phyloP scores from a whole-genome alignment of 2,888 invertebrate genomes.

The Melanargia galathea region DNA sequence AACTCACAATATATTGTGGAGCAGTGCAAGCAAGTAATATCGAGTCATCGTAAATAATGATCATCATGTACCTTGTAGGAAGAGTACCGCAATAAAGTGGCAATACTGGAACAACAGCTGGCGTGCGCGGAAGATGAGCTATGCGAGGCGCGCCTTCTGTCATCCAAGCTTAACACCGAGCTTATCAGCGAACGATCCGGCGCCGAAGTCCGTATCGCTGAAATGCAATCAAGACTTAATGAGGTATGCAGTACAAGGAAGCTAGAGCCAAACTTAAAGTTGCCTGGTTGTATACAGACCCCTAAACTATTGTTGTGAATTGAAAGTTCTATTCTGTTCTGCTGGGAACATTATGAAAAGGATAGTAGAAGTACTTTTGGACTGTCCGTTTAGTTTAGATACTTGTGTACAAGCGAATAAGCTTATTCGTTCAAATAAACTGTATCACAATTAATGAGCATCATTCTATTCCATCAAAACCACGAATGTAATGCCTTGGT shows the following conservation, averaged over 20 bases:
- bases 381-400: no score
- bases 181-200: constrained; percentile 93
- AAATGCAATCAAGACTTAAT: constrained; percentile 93
- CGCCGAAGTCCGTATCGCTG: constrained; percentile 92
- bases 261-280: not conserved
- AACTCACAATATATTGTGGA: no score
- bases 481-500: no score
- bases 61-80: constrained; percentile 75
- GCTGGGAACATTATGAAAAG: no score
- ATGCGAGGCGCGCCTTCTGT: constrained; percentile 90
- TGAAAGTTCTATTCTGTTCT: not conserved
- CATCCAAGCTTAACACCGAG: constrained; percentile 93
- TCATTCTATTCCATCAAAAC: no score
- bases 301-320: no score
- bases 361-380: not conserved
- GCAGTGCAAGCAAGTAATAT: no score
- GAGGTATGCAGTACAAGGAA: constrained; percentile 77
- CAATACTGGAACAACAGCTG: constrained; percentile 90
- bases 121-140: constrained; percentile 94
- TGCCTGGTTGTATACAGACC: no score
- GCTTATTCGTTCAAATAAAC: no score
- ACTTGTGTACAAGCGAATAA: no score
- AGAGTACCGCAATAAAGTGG: constrained; percentile 87
- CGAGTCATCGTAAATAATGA: not conserved
- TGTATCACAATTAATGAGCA: no score